These are phyloP conservation scores for Oxystoma pomonae DNA, from an alignment of 2,888 invertebrate genomes.

Conservation along the genomic window DNA sequence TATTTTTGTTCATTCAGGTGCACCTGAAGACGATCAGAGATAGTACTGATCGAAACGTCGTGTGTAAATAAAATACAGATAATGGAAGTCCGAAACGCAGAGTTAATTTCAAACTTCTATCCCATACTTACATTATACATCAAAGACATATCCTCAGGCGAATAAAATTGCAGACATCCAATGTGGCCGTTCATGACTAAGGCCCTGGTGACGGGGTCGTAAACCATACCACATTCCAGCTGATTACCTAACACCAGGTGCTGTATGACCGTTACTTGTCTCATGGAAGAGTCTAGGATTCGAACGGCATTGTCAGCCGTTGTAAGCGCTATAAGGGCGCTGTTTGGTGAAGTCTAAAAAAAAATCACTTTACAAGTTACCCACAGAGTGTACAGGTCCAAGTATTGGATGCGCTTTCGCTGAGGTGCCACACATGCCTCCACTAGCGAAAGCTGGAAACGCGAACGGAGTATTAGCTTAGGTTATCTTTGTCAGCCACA, in stretches of 20 bases:
- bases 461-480: too few relatives aligned
- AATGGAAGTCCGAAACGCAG: neutral
- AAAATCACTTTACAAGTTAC: too few relatives aligned
- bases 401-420: too few relatives aligned
- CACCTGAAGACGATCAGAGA: too few relatives aligned
- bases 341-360: slow-evolving; percentile 61
- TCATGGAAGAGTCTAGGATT: slow-evolving; percentile 53
- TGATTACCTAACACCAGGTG: slow-evolving; percentile 60
- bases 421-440: too few relatives aligned
- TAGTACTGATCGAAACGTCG: too few relatives aligned
- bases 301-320: slow-evolving; percentile 67
- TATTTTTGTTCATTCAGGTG: too few relatives aligned
- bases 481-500: too few relatives aligned
- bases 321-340: slow-evolving; percentile 60
- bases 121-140: slow-evolving; percentile 68
- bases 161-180: slow-evolving; percentile 74
- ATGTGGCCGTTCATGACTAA: slow-evolving; percentile 68
- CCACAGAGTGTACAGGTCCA: too few relatives aligned
- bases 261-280: slow-evolving; percentile 55
- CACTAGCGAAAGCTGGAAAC: too few relatives aligned
- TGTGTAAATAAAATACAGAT: too few relatives aligned
- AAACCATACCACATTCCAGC: slow-evolving; percentile 55
- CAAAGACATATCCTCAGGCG: slow-evolving; percentile 58
- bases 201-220: slow-evolving; percentile 61
- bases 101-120: neutral